These are phyloP conservation scores for Mystacides longicornis DNA, from an alignment of 2,888 invertebrate genomes.

Conservation along the genomic window DNA sequence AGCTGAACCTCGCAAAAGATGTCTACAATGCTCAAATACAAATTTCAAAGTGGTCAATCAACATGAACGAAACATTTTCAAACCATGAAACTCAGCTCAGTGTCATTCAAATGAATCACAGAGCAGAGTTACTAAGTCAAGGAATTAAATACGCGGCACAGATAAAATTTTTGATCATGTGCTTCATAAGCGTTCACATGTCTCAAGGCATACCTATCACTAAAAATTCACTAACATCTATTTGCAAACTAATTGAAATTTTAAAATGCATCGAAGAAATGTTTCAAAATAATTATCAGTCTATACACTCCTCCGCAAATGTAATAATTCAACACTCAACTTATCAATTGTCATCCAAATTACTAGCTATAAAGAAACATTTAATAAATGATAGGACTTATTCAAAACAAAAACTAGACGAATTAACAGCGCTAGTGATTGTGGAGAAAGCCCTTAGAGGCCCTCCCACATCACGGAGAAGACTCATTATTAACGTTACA, in stretches of 20 bases:
- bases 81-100: constrained; percentile 36
- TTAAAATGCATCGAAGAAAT: constrained; percentile 68
- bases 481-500: constrained; percentile 59
- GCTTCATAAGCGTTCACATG: constrained; percentile 61
- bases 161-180: constrained; percentile 51
- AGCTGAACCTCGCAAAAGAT: constrained; percentile 56
- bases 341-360: constrained; percentile 62
- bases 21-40: constrained; percentile 41
- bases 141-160: constrained; percentile 63
- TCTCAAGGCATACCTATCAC: constrained; percentile 69
- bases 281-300: constrained; percentile 59
- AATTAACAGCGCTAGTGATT: constrained; percentile 66
- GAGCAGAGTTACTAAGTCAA: constrained; percentile 41
- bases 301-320: constrained; percentile 64
- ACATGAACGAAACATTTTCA: constrained; percentile 39
- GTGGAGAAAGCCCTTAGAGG: constrained; percentile 63
- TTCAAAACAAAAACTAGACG: constrained; percentile 59
- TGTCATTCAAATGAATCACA: constrained; percentile 42
- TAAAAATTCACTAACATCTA: constrained; percentile 61
- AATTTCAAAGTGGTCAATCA: constrained; percentile 38
- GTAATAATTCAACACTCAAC: constrained; percentile 74
- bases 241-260: constrained; percentile 77
- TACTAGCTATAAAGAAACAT: constrained; percentile 62
- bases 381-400: constrained; percentile 56
- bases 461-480: constrained; percentile 54